Base-by-base conservation (phyloP, 1,140 invertebrate species). In the Sminthurides bifidus region DNA sequence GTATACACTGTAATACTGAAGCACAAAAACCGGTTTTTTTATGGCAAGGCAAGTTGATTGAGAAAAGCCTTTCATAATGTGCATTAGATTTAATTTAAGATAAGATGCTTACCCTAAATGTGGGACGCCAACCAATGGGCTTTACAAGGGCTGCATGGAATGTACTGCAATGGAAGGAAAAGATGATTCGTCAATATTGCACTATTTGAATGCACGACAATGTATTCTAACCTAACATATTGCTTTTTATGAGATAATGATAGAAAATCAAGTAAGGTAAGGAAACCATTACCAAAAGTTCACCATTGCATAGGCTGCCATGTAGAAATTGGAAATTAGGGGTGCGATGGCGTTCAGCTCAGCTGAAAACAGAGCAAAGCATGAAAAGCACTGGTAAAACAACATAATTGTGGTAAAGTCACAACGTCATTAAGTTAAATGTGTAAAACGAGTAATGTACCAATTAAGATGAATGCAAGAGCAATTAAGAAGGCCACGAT, bases 321-420 rank as follows among this genome's bases (percentile, higher is more conserved):
- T 75, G 74, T 97, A 98, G 73, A 98, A 97, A 70, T 98, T 98
- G 21, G 92, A 96, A 60, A 98, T 97, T 49, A 98, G 74, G 4
- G 92, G 92, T 29, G 94, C 93, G 61, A 98, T 95, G 31, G 83
- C 74, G 70, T 98, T 92, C 30, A 97, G 71, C 67, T 92, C 83
- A 65, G 85, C 85, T 84, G 73, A 61, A 75, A 79, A 66, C 45
- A 69, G 73, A 59, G 68, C 71, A 37, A 31, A 35, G 8, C 33
- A 8, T 17, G 10, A 53, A 27, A 49, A 14, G 8, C 10, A 51
- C 21, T 8, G 19, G 37, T 31, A 35, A 24, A 33, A 23, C 8
- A 51, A 51, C 10, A 49, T 49, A 27, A 12, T 6, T 12, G 21
- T n/a, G 43, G 19, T 10, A 14, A 19, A 45, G 19, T n/a, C n/a